Evolutionary conservation across 2,888 invertebrate genomes (phyloP), one percentile per base, ranked within the genome.

Genomic region (Yponomeuta evonymella): DNA sequence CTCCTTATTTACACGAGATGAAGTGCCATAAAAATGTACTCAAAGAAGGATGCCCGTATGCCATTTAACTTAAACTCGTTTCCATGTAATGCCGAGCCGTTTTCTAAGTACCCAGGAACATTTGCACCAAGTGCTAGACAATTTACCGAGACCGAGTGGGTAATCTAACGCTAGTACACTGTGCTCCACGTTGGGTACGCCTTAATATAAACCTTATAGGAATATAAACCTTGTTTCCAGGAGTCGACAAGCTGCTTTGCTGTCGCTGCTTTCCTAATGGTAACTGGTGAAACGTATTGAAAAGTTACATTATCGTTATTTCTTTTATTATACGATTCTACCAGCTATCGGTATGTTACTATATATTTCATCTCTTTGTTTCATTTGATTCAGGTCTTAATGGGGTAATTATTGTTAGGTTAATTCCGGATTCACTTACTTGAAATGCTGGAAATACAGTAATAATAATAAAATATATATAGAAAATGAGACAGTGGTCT

Each of bases 121-220:
- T 72, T 73, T 73, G 65, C 33, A 9, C 62, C 71, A 71, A 72
- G 73, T 74, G 72, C 73, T 73, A 73, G 73, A 75, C 74, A 72
- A 77, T 77, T 77, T 79, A 78, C 75, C 74, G 72, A 23, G 72
- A 74, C 71, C 73, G 74, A 72, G 74, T 74, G 72, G 74, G 75
- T 75, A 76, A 76, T 76, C 73, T 73, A 74, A 76, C 73, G 73
- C 76, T 11, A 29, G 23, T 65, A 65, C 30, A 58, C 51, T 58
- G 15, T 1, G 15, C 12, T 30, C 12, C 30, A 29, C 65, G 51
- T 15, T 58, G 5, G 10, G 51, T 58, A 58, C 3, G 63, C 29
- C 11, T 30, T 33, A 4, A 5, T 0, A 33, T n/a, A n/a, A n/a
- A n/a, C n/a, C n/a, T 9, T 23, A 30, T n/a, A 8, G 29, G 65